Conservation (phyloP, 2,888 invertebrate species). For the Ramazzottius varieornatus region DNA sequence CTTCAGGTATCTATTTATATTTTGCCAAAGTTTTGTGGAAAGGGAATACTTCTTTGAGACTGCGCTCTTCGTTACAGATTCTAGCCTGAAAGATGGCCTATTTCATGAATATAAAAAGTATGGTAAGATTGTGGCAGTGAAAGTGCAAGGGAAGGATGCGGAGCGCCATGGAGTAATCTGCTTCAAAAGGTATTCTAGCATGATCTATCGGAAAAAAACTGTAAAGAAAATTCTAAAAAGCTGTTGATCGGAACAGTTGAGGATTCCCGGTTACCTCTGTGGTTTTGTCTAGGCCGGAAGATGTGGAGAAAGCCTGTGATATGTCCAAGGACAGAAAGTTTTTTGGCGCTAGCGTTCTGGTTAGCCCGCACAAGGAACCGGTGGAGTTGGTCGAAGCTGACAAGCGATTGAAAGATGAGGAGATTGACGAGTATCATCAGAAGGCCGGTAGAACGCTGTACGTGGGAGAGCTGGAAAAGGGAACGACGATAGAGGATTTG, state of each 20-base stretch:
- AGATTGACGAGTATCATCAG: slow-evolving; percentile 83
- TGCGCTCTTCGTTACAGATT: slow-evolving; percentile 45
- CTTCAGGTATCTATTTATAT: slow-evolving; percentile 18
- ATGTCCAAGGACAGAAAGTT: slow-evolving; percentile 84
- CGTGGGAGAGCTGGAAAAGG: slow-evolving; percentile 83
- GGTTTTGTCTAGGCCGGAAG: slow-evolving; percentile 37
- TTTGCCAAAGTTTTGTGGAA: not conserved
- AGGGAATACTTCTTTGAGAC: too few species aligned
- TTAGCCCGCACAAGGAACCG: slow-evolving; percentile 40
- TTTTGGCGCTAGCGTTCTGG: slow-evolving; percentile 88
- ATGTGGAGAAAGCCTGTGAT: slow-evolving; percentile 80
- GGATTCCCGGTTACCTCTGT: too few species aligned
- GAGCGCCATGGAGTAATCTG: slow-evolving; percentile 78
- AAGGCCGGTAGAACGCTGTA: slow-evolving; percentile 84
- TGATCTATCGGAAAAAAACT: too few species aligned
- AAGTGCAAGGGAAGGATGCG: slow-evolving; percentile 64
- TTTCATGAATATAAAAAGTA: slow-evolving; percentile 97
- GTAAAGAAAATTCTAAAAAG: too few species aligned
- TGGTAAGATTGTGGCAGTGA: slow-evolving; percentile 83
- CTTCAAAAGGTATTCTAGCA: slow-evolving; percentile 74
- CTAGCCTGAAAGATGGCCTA: slow-evolving; percentile 80
- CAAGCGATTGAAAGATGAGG: slow-evolving; percentile 38
- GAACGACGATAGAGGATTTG: slow-evolving; percentile 63
- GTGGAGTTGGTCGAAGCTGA: slow-evolving; percentile 19
- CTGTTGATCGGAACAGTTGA: too few species aligned